Evolutionary conservation across 2,888 invertebrate genomes (phyloP).

Genomic region (Diadegma fenestrale): DNA sequence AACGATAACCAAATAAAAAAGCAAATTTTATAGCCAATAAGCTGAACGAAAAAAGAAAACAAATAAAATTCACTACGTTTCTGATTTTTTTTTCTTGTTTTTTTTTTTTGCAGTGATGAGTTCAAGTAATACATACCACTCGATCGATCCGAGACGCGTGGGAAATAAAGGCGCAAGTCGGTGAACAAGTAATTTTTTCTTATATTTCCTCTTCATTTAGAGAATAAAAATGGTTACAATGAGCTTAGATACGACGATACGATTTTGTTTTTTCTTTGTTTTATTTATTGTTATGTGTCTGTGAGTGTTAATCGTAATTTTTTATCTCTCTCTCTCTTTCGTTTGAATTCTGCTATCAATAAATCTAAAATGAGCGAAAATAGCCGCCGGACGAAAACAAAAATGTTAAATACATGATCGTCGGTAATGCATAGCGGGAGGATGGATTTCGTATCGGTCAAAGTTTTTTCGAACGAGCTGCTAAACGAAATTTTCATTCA

Average conservation of each 20-base stretch:
- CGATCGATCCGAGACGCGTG: constrained; percentile 85
- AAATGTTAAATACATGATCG: constrained; percentile 75
- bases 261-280: constrained; percentile 46
- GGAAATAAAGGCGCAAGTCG: constrained; percentile 85
- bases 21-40: constrained; percentile 79
- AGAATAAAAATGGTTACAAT: constrained; percentile 74
- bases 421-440: constrained; percentile 75
- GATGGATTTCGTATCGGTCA: constrained; percentile 78
- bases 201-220: constrained; percentile 74
- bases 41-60: constrained; percentile 71
- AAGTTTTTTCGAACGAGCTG: constrained; percentile 39
- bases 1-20: constrained; percentile 64
- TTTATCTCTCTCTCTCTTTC: constrained; percentile 36
- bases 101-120: constrained; percentile 61
- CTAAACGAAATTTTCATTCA: constrained; percentile 19
- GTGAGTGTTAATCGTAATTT: constrained; percentile 61
- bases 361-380: constrained; percentile 76
- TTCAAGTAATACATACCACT: constrained; percentile 83
- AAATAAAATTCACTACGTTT: constrained; percentile 71
- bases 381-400: constrained; percentile 77
- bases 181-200: constrained; percentile 82
- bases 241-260: constrained; percentile 73
- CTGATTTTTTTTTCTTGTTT: constrained; percentile 34
- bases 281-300: constrained; percentile 60
- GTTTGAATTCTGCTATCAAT: constrained; percentile 75